Percentiles rank a stretch among this genome's conserved stretches.
phyloP scores from a whole-genome alignment of 64 coral and sea anemone species.

The Stylophora pistillata region DNA sequence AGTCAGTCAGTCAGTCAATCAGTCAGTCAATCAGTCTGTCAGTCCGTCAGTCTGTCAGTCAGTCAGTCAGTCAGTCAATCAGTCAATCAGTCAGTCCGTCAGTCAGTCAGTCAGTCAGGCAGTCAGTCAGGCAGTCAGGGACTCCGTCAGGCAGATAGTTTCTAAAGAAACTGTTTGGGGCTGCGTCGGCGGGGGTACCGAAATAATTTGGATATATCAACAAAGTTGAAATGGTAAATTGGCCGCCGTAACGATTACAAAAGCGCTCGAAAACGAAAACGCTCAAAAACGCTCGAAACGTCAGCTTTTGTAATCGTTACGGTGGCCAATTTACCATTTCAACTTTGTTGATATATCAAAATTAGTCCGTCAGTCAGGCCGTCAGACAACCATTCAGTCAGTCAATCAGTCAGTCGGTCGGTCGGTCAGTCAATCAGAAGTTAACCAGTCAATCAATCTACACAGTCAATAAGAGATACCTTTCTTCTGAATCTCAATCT shows the following conservation, averaged over 20 bases:
- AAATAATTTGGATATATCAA: too few species aligned
- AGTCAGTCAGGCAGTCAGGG: background rate
- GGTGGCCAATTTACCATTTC: too few species aligned
- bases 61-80: background rate
- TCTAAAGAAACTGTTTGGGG: too few species aligned
- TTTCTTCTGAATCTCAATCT: conserved; percentile 88
- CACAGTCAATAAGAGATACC: conserved; percentile 14
- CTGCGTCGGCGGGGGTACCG: too few species aligned
- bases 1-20: background rate
- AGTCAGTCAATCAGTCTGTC: too few species aligned
- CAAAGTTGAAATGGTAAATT: too few species aligned
- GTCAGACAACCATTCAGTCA: background rate
- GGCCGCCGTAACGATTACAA: too few species aligned
- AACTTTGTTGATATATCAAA: too few species aligned
- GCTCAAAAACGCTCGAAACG: too few species aligned
- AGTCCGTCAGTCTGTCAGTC: background rate
- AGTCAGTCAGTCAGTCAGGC: background rate
- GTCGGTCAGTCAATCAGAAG: background rate
- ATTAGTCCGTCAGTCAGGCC: background rate
- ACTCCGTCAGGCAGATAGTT: background rate
- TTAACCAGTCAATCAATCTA: background rate
- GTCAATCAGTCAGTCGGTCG: background rate
- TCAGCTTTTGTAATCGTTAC: too few species aligned
- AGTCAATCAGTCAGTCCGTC: background rate
- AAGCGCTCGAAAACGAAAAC: too few species aligned